Conservation (phyloP, 2,888 invertebrate species). For the Dicyrtoma fusca region DNA sequence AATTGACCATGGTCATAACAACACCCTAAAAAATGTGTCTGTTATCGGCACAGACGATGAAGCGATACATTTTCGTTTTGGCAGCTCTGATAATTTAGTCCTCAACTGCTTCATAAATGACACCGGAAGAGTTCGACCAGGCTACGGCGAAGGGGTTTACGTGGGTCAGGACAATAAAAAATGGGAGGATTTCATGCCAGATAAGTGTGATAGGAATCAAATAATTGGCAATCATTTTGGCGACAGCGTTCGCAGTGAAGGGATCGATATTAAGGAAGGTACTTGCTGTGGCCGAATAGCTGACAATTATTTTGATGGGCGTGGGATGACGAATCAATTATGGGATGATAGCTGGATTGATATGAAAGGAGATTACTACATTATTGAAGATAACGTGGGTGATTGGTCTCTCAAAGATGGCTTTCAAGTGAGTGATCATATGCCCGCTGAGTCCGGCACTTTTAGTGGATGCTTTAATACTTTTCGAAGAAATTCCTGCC, state of each 20-base stretch:
- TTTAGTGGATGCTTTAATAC: background rate
- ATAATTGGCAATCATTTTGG: background rate
- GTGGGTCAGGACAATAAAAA: background rate
- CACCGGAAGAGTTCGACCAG: background rate
- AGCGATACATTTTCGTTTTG: background rate
- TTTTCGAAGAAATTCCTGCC: background rate
- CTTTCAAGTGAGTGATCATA: conserved; percentile 1
- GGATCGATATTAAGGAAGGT: conserved; percentile 1
- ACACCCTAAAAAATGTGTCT: background rate
- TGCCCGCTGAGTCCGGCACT: background rate
- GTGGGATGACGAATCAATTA: background rate
- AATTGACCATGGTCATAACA: background rate
- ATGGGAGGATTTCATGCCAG: background rate
- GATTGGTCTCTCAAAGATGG: background rate
- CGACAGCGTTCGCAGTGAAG: background rate
- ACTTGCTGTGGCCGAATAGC: background rate
- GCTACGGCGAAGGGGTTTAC: background rate
- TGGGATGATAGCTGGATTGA: background rate
- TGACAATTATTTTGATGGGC: background rate
- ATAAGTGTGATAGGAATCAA: background rate
- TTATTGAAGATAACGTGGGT: conserved; percentile 3
- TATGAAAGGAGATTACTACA: background rate
- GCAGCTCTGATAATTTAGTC: background rate
- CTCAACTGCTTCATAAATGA: background rate
- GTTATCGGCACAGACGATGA: background rate